Evolutionary conservation across 1,140 invertebrate genomes (phyloP).

Genomic region (Teleogryllus occipitalis): DNA sequence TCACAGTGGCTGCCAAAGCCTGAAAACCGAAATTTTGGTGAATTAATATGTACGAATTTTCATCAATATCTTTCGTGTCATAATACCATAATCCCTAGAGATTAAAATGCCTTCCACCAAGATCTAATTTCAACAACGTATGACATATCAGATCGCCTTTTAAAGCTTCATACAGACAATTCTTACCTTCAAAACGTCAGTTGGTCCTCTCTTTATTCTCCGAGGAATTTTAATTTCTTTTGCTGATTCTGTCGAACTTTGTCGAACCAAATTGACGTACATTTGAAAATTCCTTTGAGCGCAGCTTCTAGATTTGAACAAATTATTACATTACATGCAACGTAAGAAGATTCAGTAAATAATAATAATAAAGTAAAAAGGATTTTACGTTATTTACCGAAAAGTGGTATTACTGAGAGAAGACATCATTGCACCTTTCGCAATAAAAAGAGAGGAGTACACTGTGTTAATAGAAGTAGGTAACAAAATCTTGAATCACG

Average conservation of each 20-base stretch:
- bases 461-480: no score
- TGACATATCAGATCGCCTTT: not conserved
- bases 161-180: not conserved
- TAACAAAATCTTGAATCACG: no score
- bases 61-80: not conserved
- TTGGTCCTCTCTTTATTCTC: slow-evolving; percentile 18
- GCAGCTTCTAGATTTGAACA: not conserved
- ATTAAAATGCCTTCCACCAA: not conserved
- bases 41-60: not conserved
- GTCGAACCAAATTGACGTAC: not conserved
- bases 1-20: slow-evolving; percentile 65
- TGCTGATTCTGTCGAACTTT: not conserved
- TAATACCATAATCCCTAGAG: not conserved
- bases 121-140: not conserved
- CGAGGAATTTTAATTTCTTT: slow-evolving; percentile 14
- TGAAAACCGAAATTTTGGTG: slow-evolving; percentile 31
- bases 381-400: not conserved
- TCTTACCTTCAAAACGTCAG: slow-evolving; percentile 19
- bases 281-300: not conserved
- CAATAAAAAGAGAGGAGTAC: no score
- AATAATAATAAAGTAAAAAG: no score
- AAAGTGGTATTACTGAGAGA: not conserved
- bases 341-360: not conserved
- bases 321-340: not conserved
- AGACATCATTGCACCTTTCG: not conserved